A percentile compares a stretch with the other conserved stretches of the same genome.
Evolutionary conservation across 2,113 vertebrate genomes (phyloP).

Genomic region (Zapus hudsonius): DNA sequence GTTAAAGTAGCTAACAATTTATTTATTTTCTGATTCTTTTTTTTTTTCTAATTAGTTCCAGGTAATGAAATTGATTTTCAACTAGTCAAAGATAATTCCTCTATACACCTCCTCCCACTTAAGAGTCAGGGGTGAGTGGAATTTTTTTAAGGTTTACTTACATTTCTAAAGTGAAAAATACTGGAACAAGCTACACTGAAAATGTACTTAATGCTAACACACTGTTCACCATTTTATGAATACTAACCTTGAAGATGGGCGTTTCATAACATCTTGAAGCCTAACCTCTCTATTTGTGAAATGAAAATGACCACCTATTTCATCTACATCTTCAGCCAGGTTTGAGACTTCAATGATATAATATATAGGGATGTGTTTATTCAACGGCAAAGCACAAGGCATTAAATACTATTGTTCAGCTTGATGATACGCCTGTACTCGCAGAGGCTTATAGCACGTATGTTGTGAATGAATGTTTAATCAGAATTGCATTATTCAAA

Average conservation of each 20-base stretch:
- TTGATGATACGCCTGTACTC: not conserved
- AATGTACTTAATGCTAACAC: not conserved
- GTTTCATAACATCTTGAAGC: not conserved
- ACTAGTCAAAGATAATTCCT: not conserved
- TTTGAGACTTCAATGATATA: not conserved
- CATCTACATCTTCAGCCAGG: not conserved
- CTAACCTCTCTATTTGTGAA: not conserved
- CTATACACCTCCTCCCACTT: not conserved
- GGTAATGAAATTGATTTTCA: slow-evolving; percentile 50
- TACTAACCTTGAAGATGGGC: not conserved
- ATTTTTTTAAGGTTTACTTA: slow-evolving; percentile 1
- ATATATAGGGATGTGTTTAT: not conserved
- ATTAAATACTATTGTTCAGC: not conserved
- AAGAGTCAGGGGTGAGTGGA: not conserved
- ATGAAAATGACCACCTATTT: not conserved
- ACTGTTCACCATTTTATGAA: not conserved
- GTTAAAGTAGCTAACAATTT: slow-evolving; percentile 66
- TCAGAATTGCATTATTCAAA: not conserved
- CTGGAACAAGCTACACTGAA: not conserved
- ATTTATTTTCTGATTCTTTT: slow-evolving; percentile 5
- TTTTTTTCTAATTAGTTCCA: slow-evolving; percentile 31
- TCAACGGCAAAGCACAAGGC: not conserved
- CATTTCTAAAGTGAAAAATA: not conserved
- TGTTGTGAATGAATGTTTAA: not conserved
- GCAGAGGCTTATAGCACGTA: not conserved